phyloP scores from a whole-genome alignment of 2,888 invertebrate species.

The Acrobeloides nanus region DNA sequence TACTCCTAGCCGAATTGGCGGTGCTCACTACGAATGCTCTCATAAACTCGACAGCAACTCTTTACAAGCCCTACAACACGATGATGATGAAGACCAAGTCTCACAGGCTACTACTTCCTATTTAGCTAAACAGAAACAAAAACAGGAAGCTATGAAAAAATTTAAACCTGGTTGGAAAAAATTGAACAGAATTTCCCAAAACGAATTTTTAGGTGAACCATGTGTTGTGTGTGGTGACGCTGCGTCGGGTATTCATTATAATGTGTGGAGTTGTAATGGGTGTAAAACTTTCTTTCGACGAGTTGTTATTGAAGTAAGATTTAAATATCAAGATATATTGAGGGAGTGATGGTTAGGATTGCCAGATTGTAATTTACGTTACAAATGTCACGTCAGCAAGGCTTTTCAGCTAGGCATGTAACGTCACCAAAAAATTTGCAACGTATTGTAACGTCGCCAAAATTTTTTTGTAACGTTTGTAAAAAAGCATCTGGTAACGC shows the following conservation, averaged over 20 bases:
- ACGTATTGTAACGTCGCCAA: no score
- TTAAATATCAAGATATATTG: no score
- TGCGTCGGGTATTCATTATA: constrained; percentile 41
- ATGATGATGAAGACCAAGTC: constrained; percentile 29
- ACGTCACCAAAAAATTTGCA: no score
- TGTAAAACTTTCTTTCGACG: constrained; percentile 49
- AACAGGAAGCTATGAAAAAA: constrained; percentile 20
- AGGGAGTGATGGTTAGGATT: no score
- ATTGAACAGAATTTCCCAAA: background rate
- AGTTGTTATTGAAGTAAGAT: constrained; percentile 47
- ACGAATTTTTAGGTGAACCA: constrained; percentile 22
- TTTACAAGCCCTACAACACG: constrained; percentile 28
- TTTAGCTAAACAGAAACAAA: constrained; percentile 22
- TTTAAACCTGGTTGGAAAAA: constrained; percentile 23
- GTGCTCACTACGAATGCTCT: constrained; percentile 23
- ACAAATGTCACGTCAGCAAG: no score
- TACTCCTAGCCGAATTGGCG: no score
- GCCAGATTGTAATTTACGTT: no score
- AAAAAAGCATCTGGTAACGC: no score
- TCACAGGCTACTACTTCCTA: constrained; percentile 14
- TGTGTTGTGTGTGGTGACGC: constrained; percentile 44
- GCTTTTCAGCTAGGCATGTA: no score
- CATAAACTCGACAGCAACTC: constrained; percentile 29
- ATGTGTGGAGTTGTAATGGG: constrained; percentile 27
- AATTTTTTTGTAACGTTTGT: no score